Evolutionary conservation across 2,888 invertebrate genomes (phyloP), one percentile per base, ranked within the genome.

Genomic region (Bursaphelenchus okinawaensis): DNA sequence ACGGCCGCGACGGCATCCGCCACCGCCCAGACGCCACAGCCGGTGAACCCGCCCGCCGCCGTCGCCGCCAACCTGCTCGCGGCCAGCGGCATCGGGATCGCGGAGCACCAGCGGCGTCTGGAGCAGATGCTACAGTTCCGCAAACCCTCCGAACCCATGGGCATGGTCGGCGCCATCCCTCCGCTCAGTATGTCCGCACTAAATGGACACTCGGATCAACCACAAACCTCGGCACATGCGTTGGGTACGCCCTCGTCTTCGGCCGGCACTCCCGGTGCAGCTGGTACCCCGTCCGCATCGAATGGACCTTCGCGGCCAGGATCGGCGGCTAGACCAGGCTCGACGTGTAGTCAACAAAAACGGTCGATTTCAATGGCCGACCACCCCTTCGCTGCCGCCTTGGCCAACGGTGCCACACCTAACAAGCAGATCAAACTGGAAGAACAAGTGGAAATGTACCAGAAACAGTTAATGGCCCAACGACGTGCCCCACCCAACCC

Each of bases 41-140:
- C 40, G 16, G 40, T n/a, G 16, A n/a, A 12, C n/a, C 40, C 40
- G 40, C 40, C 40, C 40, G 40, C 40, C 40, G 40, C 40, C 40
- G 40, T 12, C 31, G 31, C 40, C 40, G 40, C 40, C 40, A 40
- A 40, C 40, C 40, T 40, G 40, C 54, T 26, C 16, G 26, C 26
- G 54, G 54, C 24, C 16, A 16, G 40, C 19, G 40, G 50, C 24
- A 59, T 59, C 7, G 60, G 60, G 19, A 59, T 59, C 6, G 31
- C 60, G 50, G 60, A 59, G 26, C 55, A 29, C 22, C 60, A 54
- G 4, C 60, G 26, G 31, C 60, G 50, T 16, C 22, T 51, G 12
- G 51, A 59, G 28, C 60, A 59, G 50, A 24, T 59, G 60, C 51
- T 40, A 16, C 60, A 59, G 4, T 40, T 59, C 50, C 50, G 60